Percentiles rank a stretch among this genome's conserved stretches.
Conservation (phyloP, 2,888 invertebrate species). For the Augiades crinisus region DNA sequence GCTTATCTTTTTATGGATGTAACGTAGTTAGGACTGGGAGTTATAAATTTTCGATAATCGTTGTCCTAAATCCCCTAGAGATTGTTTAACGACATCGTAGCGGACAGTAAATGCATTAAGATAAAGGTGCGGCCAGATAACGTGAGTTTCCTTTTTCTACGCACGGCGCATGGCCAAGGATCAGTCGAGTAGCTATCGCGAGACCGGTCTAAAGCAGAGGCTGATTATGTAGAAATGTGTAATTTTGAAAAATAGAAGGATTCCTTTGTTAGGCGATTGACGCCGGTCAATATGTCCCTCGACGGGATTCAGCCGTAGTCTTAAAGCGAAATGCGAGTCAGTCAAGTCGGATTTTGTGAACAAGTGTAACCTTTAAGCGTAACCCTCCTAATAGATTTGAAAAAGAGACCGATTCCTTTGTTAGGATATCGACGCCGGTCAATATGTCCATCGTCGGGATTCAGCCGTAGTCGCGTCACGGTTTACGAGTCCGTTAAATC, state of each 20-base stretch:
- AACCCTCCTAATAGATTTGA: too few relatives aligned
- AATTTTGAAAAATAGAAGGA: constrained; percentile 1
- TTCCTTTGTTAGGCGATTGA: background rate
- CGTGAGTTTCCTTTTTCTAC: constrained; percentile 37
- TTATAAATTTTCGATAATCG: constrained; percentile 18
- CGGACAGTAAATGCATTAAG: constrained; percentile 38
- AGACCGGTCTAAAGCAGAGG: background rate
- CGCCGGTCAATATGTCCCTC: constrained; percentile 1
- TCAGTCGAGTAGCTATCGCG: constrained; percentile 22
- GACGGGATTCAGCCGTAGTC: background rate
- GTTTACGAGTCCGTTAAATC: background rate
- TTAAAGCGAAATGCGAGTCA: background rate
- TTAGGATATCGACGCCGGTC: background rate
- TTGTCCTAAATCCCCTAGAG: constrained; percentile 23
- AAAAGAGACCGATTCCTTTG: background rate
- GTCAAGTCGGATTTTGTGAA: background rate
- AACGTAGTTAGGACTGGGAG: too few relatives aligned
- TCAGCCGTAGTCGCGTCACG: background rate
- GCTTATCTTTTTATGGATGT: background rate
- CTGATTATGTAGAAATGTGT: background rate
- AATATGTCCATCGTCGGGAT: constrained; percentile 3
- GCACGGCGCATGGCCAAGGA: constrained; percentile 15
- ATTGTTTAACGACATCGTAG: constrained; percentile 42
- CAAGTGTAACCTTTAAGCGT: too few relatives aligned
- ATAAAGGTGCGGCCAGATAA: constrained; percentile 46